A percentile compares a stretch with the other conserved stretches of the same genome.
phyloP scores from a whole-genome alignment of 30 jellyfish, hydroid and myxozoan species.

The Hydra vulgaris region DNA sequence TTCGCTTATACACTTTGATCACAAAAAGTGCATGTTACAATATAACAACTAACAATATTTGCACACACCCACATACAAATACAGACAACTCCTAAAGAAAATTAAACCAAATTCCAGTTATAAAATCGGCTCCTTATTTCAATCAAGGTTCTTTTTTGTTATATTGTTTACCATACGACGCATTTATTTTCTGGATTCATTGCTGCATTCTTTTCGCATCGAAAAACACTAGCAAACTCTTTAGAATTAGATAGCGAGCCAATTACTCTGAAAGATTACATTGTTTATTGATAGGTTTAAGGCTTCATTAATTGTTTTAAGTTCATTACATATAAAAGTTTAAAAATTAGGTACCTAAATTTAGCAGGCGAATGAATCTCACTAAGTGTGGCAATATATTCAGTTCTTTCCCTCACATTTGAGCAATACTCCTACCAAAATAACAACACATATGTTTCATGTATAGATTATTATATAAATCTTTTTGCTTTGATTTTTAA shows the following conservation, averaged over 20 bases:
- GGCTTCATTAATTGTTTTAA: no score
- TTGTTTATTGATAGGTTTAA: neutral
- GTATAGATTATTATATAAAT: no score
- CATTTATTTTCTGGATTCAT: conserved; percentile 83
- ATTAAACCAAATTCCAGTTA: no score
- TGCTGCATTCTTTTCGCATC: conserved; percentile 19
- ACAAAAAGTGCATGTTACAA: no score
- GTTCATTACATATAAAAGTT: no score
- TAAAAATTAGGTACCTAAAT: conserved; percentile 45
- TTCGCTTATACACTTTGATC: no score
- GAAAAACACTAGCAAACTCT: conserved; percentile 55
- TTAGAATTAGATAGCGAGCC: conserved; percentile 80
- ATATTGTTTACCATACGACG: conserved; percentile 61
- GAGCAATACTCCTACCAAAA: conserved; percentile 81
- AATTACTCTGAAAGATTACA: conserved; percentile 42
- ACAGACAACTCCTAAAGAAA: no score
- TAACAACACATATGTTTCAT: neutral
- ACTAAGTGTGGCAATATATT: conserved; percentile 84
- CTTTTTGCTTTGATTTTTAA: no score
- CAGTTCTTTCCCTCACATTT: conserved; percentile 78
- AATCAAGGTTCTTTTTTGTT: neutral
- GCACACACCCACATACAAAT: no score
- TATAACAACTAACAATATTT: no score
- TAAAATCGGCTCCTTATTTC: no score
- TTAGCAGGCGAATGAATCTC: conserved; percentile 97